Conservation (phyloP, 1,140 invertebrate genomes). For the Drosophila saltans region DNA sequence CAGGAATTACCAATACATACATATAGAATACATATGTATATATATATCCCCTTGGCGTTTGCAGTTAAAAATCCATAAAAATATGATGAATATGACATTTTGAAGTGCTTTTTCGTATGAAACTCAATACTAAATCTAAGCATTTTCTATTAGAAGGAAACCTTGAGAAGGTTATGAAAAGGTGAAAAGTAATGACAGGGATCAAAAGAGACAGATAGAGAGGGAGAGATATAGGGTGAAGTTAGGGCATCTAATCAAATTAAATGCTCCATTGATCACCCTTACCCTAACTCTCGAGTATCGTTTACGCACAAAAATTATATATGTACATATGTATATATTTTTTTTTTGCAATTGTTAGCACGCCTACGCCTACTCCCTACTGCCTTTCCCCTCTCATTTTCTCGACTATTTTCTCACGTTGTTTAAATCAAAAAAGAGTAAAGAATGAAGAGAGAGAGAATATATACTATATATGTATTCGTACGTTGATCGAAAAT, state of each 20-base stretch:
- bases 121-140: constrained; percentile 48
- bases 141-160: constrained; percentile 15
- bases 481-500: constrained; percentile 32
- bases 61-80: constrained; percentile 66
- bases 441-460: no score
- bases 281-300: constrained; percentile 12
- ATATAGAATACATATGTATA: no score
- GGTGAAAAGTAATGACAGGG: background rate
- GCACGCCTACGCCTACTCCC: background rate
- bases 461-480: no score
- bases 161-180: constrained; percentile 6
- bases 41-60: constrained; percentile 33
- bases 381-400: background rate
- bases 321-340: no score
- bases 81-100: constrained; percentile 66
- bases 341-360: background rate
- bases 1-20: constrained; percentile 40
- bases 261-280: constrained; percentile 45
- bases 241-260: constrained; percentile 39
- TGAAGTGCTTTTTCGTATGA: constrained; percentile 59
- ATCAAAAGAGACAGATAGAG: no score
- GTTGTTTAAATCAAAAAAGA: constrained; percentile 13
- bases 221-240: no score
- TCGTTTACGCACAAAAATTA: background rate
- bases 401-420: constrained; percentile 34